Conservation (phyloP, 2,888 invertebrate genomes). For the Sceliomorpha sp. region DNA sequence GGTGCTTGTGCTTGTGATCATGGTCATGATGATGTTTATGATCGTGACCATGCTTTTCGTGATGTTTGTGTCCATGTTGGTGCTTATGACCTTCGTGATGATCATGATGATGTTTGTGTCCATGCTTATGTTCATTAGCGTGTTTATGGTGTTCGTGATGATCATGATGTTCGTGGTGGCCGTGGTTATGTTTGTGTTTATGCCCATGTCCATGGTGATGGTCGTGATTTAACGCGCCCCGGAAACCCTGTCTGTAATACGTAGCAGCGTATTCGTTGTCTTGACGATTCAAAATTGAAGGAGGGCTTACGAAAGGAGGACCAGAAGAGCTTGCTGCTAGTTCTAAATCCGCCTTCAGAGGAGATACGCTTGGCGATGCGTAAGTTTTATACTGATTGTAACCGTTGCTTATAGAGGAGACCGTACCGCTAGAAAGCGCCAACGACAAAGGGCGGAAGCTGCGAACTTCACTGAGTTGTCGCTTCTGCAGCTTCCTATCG, state of each 20-base stretch:
- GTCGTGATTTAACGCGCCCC: slow-evolving; percentile 25
- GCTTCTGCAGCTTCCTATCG: slow-evolving; percentile 62
- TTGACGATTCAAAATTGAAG: slow-evolving; percentile 14
- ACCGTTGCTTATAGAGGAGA: slow-evolving; percentile 10
- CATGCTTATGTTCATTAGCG: slow-evolving; percentile 52
- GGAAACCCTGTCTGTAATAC: slow-evolving; percentile 25
- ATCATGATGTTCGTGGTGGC: slow-evolving; percentile 55
- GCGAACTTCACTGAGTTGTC: slow-evolving; percentile 61
- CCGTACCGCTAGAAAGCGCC: slow-evolving; percentile 21
- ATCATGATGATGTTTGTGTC: slow-evolving; percentile 54
- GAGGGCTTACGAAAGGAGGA: slow-evolving; percentile 1
- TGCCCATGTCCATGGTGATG: slow-evolving; percentile 58
- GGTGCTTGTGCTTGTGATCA: slow-evolving; percentile 65
- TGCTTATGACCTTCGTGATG: slow-evolving; percentile 55
- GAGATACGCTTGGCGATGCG: too few relatives aligned
- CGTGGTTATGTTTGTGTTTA: slow-evolving; percentile 56
- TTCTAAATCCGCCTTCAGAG: slow-evolving; percentile 2
- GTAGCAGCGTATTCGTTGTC: slow-evolving; percentile 40
- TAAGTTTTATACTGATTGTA: slow-evolving; percentile 3
- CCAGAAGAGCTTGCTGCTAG: not conserved
- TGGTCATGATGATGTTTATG: slow-evolving; percentile 63
- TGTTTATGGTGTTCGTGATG: slow-evolving; percentile 53
- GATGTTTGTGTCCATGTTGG: slow-evolving; percentile 61
- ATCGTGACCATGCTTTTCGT: slow-evolving; percentile 57
- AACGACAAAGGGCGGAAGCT: slow-evolving; percentile 20